A percentile compares a stretch with the other conserved stretches of the same genome.
These are phyloP conservation scores for Diachasma alloeum DNA, from an alignment of 1,140 invertebrate species.

Conservation along the genomic window DNA sequence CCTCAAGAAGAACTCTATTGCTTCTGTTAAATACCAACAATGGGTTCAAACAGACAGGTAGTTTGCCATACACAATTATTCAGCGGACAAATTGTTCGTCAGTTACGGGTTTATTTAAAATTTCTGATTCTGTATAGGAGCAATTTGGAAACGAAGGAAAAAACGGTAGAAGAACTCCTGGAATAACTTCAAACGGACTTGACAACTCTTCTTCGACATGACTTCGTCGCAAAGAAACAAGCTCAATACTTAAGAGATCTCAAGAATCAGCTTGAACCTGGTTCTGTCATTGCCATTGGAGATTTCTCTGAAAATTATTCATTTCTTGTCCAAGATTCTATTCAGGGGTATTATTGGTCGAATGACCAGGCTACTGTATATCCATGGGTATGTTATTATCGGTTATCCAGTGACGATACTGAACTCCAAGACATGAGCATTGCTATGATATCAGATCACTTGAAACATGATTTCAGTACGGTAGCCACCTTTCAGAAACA, in stretches of 20 bases:
- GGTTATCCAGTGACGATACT: too few relatives aligned
- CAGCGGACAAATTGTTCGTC: neutral
- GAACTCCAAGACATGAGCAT: neutral
- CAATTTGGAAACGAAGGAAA: neutral
- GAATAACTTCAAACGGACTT: neutral
- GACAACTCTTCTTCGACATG: constrained; percentile 14
- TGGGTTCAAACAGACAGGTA: neutral
- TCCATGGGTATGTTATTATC: neutral
- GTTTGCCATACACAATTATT: neutral
- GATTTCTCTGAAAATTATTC: constrained; percentile 49
- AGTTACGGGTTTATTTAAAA: neutral
- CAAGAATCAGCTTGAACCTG: constrained; percentile 20
- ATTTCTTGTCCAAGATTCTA: constrained; percentile 43
- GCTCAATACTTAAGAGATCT: constrained; percentile 18
- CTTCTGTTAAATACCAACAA: neutral
- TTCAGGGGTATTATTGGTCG: constrained; percentile 40
- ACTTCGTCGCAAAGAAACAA: constrained; percentile 34
- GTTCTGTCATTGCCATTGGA: constrained; percentile 20
- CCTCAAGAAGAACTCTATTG: neutral
- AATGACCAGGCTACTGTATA: constrained; percentile 21
- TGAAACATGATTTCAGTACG: constrained; percentile 26
- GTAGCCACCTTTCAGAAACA: constrained; percentile 10
- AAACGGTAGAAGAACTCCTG: neutral
- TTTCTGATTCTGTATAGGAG: neutral
- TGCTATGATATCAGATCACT: constrained; percentile 18